Evolutionary conservation across 53 echinoderm and acorn worm species (phyloP).

Genomic region (Pentamera pediparva): DNA sequence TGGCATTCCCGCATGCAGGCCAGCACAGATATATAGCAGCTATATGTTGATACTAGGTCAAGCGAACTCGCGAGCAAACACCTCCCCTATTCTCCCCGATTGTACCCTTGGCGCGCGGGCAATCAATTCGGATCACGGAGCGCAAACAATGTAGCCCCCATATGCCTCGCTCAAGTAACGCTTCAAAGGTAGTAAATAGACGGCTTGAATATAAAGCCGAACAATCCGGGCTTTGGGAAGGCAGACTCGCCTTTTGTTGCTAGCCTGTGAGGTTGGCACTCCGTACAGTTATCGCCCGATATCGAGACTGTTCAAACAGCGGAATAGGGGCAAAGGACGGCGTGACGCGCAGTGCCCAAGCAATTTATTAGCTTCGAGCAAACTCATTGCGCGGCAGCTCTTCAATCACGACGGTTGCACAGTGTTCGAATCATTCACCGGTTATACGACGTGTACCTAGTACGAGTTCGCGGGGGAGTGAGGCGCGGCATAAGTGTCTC

Average conservation of each 20-base stretch:
- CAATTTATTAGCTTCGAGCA: too few relatives aligned
- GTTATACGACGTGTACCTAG: too few relatives aligned
- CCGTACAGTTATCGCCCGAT: constrained; percentile 12
- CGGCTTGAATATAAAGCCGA: constrained; percentile 9
- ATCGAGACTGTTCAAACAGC: constrained; percentile 25
- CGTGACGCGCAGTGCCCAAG: too few relatives aligned
- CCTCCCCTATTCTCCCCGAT: constrained; percentile 2
- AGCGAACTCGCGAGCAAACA: constrained; percentile 22
- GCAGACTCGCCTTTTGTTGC: not conserved
- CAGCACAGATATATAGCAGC: too few relatives aligned
- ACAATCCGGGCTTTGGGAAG: constrained; percentile 7
- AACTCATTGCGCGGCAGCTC: too few relatives aligned
- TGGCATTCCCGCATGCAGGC: too few relatives aligned
- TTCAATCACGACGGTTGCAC: too few relatives aligned
- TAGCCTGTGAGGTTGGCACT: not conserved
- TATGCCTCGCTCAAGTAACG: constrained; percentile 25
- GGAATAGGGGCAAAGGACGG: constrained; percentile 1
- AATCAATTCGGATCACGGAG: constrained; percentile 27
- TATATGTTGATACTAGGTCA: constrained; percentile 33
- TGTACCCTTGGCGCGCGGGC: not conserved
- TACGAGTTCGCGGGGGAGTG: too few relatives aligned
- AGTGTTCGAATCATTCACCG: too few relatives aligned
- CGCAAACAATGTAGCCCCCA: constrained; percentile 41
- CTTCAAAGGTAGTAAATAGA: too few relatives aligned
- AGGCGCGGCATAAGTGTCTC: too few relatives aligned